phyloP scores from a whole-genome alignment of 2,113 vertebrate species.

The Corythoichthys intestinalis region DNA sequence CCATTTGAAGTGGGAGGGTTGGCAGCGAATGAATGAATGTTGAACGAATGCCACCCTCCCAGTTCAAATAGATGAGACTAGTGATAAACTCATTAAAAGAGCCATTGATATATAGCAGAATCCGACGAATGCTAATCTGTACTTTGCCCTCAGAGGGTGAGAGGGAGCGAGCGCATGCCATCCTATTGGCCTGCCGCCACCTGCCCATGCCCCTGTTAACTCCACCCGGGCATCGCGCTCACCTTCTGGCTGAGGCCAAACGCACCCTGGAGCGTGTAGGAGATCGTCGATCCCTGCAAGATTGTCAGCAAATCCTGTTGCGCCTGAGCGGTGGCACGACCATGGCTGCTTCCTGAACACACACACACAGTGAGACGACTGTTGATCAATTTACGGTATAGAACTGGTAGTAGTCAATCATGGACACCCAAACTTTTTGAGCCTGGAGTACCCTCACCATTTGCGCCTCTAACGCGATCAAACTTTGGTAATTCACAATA shows the following conservation, averaged over 20 bases:
- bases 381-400: background rate
- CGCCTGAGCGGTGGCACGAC: slow-evolving; percentile 89
- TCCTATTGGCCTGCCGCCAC: slow-evolving; percentile 92
- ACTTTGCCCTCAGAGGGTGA: slow-evolving; percentile 76
- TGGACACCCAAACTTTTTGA: background rate
- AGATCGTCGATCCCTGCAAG: slow-evolving; percentile 88
- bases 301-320: slow-evolving; percentile 95
- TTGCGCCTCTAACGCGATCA: slow-evolving; percentile 11
- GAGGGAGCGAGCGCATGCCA: slow-evolving; percentile 89
- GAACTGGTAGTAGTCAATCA: background rate
- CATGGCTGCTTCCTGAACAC: slow-evolving; percentile 83
- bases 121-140: background rate
- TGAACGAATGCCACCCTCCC: too few relatives aligned
- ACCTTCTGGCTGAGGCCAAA: slow-evolving; percentile 91
- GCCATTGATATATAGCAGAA: background rate
- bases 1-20: too few relatives aligned
- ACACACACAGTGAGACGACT: slow-evolving; percentile 5
- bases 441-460: background rate
- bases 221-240: slow-evolving; percentile 85
- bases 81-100: too few relatives aligned
- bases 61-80: too few relatives aligned
- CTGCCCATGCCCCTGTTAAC: slow-evolving; percentile 92
- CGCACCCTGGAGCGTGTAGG: slow-evolving; percentile 94
- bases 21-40: too few relatives aligned
- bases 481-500: slow-evolving; percentile 32